A percentile compares a stretch with the other conserved stretches of the same genome.
These are phyloP conservation scores for Drosophila sproati DNA, from an alignment of 1,140 invertebrate species.

Conservation along the genomic window DNA sequence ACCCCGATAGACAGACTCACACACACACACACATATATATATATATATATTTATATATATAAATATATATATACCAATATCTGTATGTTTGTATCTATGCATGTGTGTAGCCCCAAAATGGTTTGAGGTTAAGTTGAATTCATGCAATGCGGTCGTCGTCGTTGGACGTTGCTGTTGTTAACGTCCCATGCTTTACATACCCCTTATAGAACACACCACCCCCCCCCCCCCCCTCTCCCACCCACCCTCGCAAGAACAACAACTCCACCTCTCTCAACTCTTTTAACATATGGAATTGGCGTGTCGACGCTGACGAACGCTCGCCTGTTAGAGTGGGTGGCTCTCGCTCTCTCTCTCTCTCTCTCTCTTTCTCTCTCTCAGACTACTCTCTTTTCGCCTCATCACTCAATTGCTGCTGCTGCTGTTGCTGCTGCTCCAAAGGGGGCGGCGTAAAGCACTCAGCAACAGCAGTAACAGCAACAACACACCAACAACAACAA, in stretches of 20 bases:
- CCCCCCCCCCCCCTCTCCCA: too few species aligned
- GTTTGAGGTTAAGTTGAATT: slow-evolving; percentile 52
- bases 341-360: background rate
- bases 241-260: too few species aligned
- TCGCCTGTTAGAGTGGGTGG: slow-evolving; percentile 10
- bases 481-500: slow-evolving; percentile 46
- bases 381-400: slow-evolving; percentile 1
- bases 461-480: slow-evolving; percentile 22
- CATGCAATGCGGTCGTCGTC: slow-evolving; percentile 48
- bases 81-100: background rate
- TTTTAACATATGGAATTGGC: slow-evolving; percentile 80
- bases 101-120: slow-evolving; percentile 21
- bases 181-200: slow-evolving; percentile 36
- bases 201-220: slow-evolving; percentile 21
- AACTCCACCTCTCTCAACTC: background rate
- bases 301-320: slow-evolving; percentile 75
- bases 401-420: slow-evolving; percentile 4
- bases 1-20: slow-evolving; percentile 52
- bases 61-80: background rate
- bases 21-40: background rate
- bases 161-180: slow-evolving; percentile 16
- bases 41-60: slow-evolving; percentile 2
- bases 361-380: background rate
- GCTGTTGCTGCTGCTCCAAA: slow-evolving; percentile 48
- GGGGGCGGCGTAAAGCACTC: slow-evolving; percentile 54